phyloP scores from a whole-genome alignment of 1,140 invertebrate genomes.

The Zaprionus davidi region DNA sequence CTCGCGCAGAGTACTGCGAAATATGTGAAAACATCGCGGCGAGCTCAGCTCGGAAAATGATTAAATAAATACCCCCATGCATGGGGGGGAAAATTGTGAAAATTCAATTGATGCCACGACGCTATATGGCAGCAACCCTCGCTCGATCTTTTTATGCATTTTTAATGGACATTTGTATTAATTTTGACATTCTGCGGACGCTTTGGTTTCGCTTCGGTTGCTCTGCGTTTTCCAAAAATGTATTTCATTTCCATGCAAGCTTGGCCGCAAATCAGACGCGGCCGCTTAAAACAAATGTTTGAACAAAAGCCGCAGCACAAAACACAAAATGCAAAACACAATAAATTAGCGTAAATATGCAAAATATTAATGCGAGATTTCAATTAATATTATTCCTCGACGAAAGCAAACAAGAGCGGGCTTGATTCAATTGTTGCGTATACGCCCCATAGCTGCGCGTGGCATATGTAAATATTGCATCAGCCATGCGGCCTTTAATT shows the following conservation, averaged over 20 bases:
- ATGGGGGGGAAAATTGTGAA: constrained; percentile 1
- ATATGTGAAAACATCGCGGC: background rate
- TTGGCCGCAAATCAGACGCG: constrained; percentile 65
- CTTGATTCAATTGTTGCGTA: constrained; percentile 50
- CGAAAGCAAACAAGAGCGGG: background rate
- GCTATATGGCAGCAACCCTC: background rate
- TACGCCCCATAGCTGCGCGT: constrained; percentile 14
- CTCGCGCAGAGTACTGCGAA: constrained; percentile 6
- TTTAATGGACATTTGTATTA: constrained; percentile 51
- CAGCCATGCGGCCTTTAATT: constrained; percentile 56
- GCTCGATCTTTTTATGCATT: constrained; percentile 20
- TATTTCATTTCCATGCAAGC: constrained; percentile 44
- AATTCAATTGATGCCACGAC: constrained; percentile 40
- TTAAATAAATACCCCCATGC: constrained; percentile 4
- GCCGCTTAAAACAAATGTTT: constrained; percentile 36
- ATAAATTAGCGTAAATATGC: constrained; percentile 62
- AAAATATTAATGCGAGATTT: constrained; percentile 67
- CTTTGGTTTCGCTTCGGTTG: constrained; percentile 40
- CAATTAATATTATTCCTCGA: constrained; percentile 48
- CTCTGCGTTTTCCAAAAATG: constrained; percentile 43
- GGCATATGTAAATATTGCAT: constrained; percentile 44
- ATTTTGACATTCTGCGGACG: constrained; percentile 68
- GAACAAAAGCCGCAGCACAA: constrained; percentile 47
- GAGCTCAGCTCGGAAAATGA: background rate
- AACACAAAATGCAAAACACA: constrained; percentile 36